phyloP scores from a whole-genome alignment of 92 coral and sea anemone species.

The Porites lobata region DNA sequence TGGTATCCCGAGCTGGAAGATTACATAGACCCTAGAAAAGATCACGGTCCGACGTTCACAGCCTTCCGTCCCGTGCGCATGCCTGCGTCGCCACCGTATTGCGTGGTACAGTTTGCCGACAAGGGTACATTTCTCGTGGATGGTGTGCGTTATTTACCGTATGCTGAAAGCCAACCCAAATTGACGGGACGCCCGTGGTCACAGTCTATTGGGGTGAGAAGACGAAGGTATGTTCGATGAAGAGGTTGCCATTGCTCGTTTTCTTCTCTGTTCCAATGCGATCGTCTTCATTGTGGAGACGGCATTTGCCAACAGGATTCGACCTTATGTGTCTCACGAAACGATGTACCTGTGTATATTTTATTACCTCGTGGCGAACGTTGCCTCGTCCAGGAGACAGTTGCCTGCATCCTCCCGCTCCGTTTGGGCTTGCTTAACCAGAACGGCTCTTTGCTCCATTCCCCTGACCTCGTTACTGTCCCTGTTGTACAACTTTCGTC shows the following conservation, averaged over 20 bases:
- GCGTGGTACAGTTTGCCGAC: background rate
- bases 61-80: background rate
- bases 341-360: no score
- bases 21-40: background rate
- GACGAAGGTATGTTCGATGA: background rate
- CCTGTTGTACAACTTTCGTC: background rate
- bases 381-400: no score
- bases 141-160: constrained; percentile 5
- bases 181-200: constrained; percentile 2
- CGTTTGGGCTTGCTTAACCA: background rate
- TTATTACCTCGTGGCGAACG: no score
- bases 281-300: background rate
- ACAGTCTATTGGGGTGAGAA: background rate
- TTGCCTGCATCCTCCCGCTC: background rate
- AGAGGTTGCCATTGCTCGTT: background rate
- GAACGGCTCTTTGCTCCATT: background rate
- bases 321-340: no score
- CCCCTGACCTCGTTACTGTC: background rate
- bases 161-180: background rate
- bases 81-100: background rate
- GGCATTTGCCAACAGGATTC: background rate
- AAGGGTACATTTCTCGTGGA: background rate
- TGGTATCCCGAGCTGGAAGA: background rate
- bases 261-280: background rate
- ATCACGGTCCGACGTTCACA: background rate